Evolutionary conservation across 2,113 vertebrate genomes (phyloP).

Genomic region (Shinisaurus crocodilurus): DNA sequence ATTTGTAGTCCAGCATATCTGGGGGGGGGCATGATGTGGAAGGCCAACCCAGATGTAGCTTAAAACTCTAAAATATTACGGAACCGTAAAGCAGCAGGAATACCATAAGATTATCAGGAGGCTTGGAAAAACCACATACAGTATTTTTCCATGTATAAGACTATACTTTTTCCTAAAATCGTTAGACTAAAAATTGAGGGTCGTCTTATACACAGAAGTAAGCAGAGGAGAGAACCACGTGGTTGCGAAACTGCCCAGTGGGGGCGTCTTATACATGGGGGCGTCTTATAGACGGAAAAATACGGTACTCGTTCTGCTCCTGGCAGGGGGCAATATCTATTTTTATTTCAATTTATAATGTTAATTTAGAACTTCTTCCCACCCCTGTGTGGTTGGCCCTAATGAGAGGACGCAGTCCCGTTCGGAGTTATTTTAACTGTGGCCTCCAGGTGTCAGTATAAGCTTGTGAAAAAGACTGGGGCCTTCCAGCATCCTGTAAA

Average conservation of each 20-base stretch:
- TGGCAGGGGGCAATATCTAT: background rate
- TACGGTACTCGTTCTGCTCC: background rate
- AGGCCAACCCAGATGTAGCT: background rate
- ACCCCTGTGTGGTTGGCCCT: background rate
- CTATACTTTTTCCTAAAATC: too few species aligned
- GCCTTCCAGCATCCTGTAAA: background rate
- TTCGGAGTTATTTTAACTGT: background rate
- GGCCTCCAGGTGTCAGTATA: constrained; percentile 32
- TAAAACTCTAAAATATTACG: background rate
- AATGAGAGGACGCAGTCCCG: too few species aligned
- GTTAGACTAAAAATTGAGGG: too few species aligned
- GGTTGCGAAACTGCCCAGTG: too few species aligned
- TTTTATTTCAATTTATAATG: background rate
- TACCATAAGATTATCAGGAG: background rate
- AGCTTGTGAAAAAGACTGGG: rapidly evolving
- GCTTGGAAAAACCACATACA: background rate
- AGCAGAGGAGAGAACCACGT: too few species aligned
- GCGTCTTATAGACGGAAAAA: too few species aligned
- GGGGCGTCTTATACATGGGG: too few species aligned
- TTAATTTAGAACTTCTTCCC: background rate
- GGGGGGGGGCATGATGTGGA: too few species aligned
- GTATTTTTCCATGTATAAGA: too few species aligned
- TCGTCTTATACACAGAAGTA: too few species aligned
- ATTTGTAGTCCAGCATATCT: too few species aligned
- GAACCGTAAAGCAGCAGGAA: background rate